phyloP scores from a whole-genome alignment of 2,888 invertebrate species.

The Ormia ochracea region DNA sequence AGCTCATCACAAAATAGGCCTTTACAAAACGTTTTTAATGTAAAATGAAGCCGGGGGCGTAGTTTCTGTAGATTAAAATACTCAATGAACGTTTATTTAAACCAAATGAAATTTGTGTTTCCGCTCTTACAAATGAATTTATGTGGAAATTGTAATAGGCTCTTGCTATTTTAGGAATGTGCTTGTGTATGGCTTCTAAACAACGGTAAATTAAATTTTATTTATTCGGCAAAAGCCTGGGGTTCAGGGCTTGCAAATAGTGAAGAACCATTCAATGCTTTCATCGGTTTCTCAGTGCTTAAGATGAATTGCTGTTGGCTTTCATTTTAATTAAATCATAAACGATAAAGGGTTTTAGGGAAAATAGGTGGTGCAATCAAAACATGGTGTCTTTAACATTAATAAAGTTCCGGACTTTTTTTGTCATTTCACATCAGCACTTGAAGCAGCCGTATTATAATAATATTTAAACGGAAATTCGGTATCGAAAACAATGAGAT shows the following conservation, averaged over 20 bases:
- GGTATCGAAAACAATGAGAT: no score
- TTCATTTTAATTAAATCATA: neutral
- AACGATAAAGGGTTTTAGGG: neutral
- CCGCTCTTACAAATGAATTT: neutral
- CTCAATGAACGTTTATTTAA: neutral
- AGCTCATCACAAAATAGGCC: neutral
- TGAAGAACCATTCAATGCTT: neutral
- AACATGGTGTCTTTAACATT: no score
- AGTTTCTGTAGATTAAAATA: neutral
- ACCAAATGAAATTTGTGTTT: neutral
- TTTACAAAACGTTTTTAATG: constrained; percentile 8
- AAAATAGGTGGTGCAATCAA: neutral
- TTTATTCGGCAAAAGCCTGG: constrained; percentile 3
- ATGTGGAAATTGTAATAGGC: neutral
- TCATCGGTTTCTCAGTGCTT: neutral
- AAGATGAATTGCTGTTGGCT: neutral
- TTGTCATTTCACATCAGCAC: no score
- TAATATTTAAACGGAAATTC: no score
- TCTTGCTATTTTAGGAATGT: neutral
- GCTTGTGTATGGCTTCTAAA: neutral
- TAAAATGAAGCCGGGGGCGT: neutral
- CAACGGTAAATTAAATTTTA: constrained; percentile 32
- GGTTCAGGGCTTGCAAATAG: neutral
- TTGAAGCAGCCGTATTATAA: no score
- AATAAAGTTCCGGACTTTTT: no score